Evolutionary conservation across 2,113 vertebrate species (phyloP).

Genomic region (Tupaia tana): DNA sequence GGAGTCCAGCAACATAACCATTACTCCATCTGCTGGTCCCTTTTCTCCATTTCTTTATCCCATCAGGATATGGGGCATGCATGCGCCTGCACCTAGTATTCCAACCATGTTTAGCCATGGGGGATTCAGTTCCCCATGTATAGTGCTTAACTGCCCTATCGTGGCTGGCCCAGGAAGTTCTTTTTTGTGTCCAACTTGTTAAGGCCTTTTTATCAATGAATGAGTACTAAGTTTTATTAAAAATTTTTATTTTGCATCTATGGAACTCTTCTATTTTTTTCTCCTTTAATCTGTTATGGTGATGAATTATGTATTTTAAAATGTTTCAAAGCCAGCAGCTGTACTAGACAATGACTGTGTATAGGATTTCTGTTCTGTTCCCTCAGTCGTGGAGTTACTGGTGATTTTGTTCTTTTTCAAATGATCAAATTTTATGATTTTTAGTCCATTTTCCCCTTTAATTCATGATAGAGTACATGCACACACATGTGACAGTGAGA

Average conservation of each 20-base stretch:
- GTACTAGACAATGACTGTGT: not conserved
- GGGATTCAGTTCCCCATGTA: too few relatives aligned
- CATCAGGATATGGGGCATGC: too few relatives aligned
- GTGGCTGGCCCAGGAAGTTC: not conserved
- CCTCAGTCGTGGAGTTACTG: not conserved
- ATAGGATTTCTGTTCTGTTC: constrained; percentile 25
- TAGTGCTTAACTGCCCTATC: too few relatives aligned
- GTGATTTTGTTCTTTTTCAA: constrained; percentile 6
- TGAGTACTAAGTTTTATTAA: not conserved
- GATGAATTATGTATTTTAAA: not conserved
- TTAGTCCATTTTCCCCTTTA: not conserved
- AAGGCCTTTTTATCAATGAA: constrained; percentile 51
- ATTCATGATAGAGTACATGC: too few relatives aligned
- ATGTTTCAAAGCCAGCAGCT: not conserved
- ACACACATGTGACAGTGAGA: too few relatives aligned
- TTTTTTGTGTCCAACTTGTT: constrained; percentile 32
- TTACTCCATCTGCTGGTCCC: too few relatives aligned
- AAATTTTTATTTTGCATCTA: not conserved
- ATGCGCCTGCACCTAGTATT: too few relatives aligned
- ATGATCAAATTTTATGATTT: constrained; percentile 37
- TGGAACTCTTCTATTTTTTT: not conserved
- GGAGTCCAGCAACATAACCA: too few relatives aligned
- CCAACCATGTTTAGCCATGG: too few relatives aligned
- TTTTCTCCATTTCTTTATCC: too few relatives aligned
- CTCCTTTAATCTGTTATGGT: not conserved